Evolutionary conservation across 2,888 invertebrate genomes (phyloP).

Genomic region (Ichneumoninae sp.): DNA sequence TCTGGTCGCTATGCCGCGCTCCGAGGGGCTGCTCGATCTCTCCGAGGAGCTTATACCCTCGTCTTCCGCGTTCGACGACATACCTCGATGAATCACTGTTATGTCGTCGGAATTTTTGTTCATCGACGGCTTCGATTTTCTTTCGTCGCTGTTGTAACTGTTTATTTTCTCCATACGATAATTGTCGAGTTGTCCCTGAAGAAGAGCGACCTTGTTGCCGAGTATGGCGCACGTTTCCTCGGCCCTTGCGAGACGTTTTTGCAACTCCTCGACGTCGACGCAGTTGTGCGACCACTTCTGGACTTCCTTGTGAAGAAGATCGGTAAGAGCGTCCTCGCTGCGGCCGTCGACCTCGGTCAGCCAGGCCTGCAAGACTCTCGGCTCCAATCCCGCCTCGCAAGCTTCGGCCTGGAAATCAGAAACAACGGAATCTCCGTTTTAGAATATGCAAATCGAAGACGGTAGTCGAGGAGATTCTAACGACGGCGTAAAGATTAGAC

Average conservation of each 20-base stretch:
- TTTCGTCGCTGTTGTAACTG: conserved; percentile 73
- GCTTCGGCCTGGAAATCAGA: conserved; percentile 79
- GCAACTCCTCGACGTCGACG: conserved; percentile 92
- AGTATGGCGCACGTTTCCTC: conserved; percentile 84
- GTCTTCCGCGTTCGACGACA: conserved; percentile 92
- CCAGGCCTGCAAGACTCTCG: conserved; percentile 81
- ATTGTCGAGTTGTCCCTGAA: conserved; percentile 80
- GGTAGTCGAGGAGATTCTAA: too few relatives aligned
- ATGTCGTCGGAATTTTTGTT: conserved; percentile 27
- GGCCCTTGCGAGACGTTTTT: conserved; percentile 89
- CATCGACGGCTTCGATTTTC: conserved; percentile 87
- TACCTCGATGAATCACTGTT: conserved; percentile 30
- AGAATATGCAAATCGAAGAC: neutral
- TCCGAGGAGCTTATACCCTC: conserved; percentile 96
- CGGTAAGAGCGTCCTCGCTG: conserved; percentile 77
- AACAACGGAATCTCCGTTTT: neutral
- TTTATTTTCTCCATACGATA: conserved; percentile 78
- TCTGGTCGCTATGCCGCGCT: conserved; percentile 76
- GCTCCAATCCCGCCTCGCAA: conserved; percentile 83
- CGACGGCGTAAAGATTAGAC: too few relatives aligned
- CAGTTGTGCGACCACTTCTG: conserved; percentile 91
- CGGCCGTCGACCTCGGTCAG: conserved; percentile 77
- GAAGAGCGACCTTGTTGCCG: conserved; percentile 78
- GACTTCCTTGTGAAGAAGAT: conserved; percentile 87
- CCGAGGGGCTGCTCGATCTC: conserved; percentile 90